phyloP scores from a whole-genome alignment of 2,797 vertebrate genomes.

The Hippopotamyrus pictus region DNA sequence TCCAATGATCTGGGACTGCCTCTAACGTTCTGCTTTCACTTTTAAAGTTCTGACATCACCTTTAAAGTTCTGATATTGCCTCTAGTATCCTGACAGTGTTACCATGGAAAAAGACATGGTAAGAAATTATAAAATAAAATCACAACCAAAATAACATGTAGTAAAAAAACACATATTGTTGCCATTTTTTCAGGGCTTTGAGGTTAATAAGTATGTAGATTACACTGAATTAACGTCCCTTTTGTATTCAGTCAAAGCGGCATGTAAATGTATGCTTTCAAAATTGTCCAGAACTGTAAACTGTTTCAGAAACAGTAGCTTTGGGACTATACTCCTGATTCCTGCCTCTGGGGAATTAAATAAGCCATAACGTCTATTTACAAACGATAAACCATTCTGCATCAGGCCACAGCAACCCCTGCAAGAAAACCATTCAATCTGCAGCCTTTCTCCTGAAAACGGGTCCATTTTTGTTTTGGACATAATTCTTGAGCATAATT shows the following conservation, averaged over 20 bases:
- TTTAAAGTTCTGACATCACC: background rate
- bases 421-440: background rate
- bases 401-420: background rate
- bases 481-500: background rate
- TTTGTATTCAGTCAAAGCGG: background rate
- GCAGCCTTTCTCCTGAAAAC: background rate
- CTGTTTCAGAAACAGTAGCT: background rate
- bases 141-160: background rate
- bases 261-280: background rate
- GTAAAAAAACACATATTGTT: background rate
- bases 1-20: background rate
- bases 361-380: background rate
- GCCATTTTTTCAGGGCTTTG: background rate
- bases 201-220: constrained; percentile 1
- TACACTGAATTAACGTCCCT: background rate
- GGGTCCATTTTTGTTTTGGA: background rate
- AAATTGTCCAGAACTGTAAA: background rate
- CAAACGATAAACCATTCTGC: background rate
- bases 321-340: background rate
- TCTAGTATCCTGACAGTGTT: background rate
- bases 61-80: background rate
- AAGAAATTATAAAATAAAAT: background rate
- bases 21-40: background rate
- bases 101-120: background rate
- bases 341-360: background rate